Base-by-base conservation (phyloP, 2,113 vertebrate species). In the Cichladusa arquata region DNA sequence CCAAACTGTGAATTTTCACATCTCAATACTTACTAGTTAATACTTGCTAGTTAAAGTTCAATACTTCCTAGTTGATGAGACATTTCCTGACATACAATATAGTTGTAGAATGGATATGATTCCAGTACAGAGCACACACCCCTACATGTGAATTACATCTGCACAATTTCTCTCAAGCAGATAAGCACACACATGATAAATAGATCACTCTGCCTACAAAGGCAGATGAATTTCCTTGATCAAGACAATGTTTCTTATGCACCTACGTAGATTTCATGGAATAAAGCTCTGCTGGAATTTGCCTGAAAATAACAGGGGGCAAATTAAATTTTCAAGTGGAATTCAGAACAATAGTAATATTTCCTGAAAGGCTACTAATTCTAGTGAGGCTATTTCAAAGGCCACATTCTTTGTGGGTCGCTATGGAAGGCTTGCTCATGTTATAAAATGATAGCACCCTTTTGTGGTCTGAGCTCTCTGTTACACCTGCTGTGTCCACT, bases 331-430 rank as follows among this genome's bases (percentile, higher is more conserved):
- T 96, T 90, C 61, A 50, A 96, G 72, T 96, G 96, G 96, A 97
- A 97, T 97, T 97, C 93, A 88, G 96, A 96, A 97, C 97, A 97
- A 97, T 96, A 89, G 92, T 95, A 95, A 96, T 97, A 97, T 97
- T 97, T 97, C 93, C 93, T 95, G 95, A 97, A 97, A 95, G 97
- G 95, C 94, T 93, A 93, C 90, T 92, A 92, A 96, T 97, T 97
- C 96, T 96, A 92, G 94, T 33, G 90, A 53, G 91, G 88, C 91
- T 84, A 76, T 96, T 96, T 97, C 87, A 97, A 96, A 96, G 96
- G 94, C 92, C 88, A 72, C 97, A 97, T 97, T 97, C 97, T 96
- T 97, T 90, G 58, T 73, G 81, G 95, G 96, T 97, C 89, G 70
- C 95, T 96, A 97, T 97, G 97, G 96, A 95, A 81, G 95, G 90